Conservation (phyloP, 2,888 invertebrate genomes). For the Cephus sareptanus region DNA sequence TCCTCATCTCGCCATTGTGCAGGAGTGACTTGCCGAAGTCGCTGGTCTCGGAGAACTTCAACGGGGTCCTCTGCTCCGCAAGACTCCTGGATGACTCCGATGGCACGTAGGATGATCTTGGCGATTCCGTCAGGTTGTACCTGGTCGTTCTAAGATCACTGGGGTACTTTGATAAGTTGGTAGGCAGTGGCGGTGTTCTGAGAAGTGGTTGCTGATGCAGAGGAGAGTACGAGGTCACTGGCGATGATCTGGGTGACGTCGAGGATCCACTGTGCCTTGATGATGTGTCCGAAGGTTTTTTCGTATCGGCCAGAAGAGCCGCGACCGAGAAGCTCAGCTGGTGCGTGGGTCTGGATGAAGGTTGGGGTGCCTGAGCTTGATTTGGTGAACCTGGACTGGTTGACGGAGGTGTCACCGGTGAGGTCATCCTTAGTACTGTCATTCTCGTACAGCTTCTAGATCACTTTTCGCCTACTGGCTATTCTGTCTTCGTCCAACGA, state of each 20-base stretch:
- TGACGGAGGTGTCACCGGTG: constrained; percentile 57
- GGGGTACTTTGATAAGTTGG: background rate
- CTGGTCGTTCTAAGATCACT: background rate
- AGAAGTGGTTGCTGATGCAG: constrained; percentile 29
- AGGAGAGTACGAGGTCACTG: constrained; percentile 36
- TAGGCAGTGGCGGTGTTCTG: constrained; percentile 19
- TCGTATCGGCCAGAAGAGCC: constrained; percentile 70
- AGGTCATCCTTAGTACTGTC: constrained; percentile 63
- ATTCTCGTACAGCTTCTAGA: constrained; percentile 39
- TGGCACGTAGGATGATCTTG: constrained; percentile 21
- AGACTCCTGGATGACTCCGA: constrained; percentile 25
- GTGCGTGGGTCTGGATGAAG: constrained; percentile 52
- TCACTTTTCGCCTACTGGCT: background rate
- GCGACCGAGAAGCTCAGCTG: constrained; percentile 71
- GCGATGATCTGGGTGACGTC: constrained; percentile 28
- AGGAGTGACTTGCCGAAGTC: constrained; percentile 6
- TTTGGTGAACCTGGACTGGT: constrained; percentile 51
- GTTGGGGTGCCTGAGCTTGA: constrained; percentile 27
- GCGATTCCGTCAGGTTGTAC: background rate
- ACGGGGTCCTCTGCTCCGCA: constrained; percentile 22
- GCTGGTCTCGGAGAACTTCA: constrained; percentile 14
- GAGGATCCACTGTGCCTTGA: constrained; percentile 14
- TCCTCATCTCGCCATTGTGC: constrained; percentile 10
- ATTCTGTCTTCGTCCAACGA: background rate
- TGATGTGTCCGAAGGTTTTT: constrained; percentile 31